phyloP scores from a whole-genome alignment of 2,888 invertebrate species.

The Synanthedon myopaeformis region DNA sequence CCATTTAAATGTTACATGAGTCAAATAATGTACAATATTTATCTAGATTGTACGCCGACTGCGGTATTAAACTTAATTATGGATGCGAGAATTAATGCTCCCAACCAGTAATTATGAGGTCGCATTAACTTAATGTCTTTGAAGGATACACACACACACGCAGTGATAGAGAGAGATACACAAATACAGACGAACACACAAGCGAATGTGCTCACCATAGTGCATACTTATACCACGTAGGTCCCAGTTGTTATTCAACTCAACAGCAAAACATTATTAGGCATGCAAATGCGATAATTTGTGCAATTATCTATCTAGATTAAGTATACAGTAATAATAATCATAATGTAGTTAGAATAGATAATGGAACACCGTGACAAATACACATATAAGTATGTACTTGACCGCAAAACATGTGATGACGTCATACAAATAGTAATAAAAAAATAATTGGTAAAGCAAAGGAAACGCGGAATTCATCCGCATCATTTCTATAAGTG shows the following conservation, averaged over 20 bases:
- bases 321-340: no score
- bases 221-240: not conserved
- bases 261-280: not conserved
- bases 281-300: not conserved
- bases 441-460: no score
- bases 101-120: constrained; percentile 66
- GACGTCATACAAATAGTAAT: no score
- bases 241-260: not conserved
- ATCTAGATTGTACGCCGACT: constrained; percentile 64
- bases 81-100: constrained; percentile 66
- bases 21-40: constrained; percentile 56
- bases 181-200: no score
- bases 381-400: no score
- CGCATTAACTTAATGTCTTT: constrained; percentile 68
- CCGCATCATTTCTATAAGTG: no score
- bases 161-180: not conserved
- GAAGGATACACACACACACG: constrained; percentile 32
- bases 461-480: no score
- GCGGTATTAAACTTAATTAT: constrained; percentile 68
- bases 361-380: no score
- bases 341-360: no score
- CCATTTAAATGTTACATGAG: constrained; percentile 40
- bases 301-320: not conserved
- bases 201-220: no score
- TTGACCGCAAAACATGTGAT: no score